phyloP scores from a whole-genome alignment of 2,797 vertebrate genomes.

The Sebastes vulpes region DNA sequence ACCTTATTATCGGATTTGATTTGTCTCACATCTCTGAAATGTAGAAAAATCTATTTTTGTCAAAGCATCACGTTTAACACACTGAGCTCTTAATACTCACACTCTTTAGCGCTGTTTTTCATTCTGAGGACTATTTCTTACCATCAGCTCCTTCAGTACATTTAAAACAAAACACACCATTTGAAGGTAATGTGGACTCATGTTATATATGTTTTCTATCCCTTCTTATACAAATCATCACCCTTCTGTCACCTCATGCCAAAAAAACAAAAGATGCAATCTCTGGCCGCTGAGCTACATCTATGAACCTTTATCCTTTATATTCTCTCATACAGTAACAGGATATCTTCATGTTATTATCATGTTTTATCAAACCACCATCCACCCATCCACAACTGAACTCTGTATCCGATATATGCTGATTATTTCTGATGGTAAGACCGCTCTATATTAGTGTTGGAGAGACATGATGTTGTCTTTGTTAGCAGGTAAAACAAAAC shows the following conservation, averaged over 20 bases:
- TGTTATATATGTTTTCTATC: background rate
- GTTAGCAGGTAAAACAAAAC: background rate
- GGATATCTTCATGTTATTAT: background rate
- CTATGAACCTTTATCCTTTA: background rate
- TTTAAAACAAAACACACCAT: background rate
- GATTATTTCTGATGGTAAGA: background rate
- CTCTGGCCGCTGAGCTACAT: background rate
- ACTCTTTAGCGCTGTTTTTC: conserved; percentile 9
- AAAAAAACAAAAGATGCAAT: conserved; percentile 1
- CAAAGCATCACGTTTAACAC: conserved; percentile 33
- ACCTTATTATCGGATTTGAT: conserved; percentile 61
- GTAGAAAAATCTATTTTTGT: conserved; percentile 12
- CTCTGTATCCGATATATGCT: background rate
- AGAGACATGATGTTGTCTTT: background rate
- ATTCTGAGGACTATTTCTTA: background rate
- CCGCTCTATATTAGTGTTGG: background rate
- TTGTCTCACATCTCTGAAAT: conserved; percentile 28
- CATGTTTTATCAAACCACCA: background rate
- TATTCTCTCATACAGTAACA: background rate
- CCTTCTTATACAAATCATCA: conserved; percentile 1
- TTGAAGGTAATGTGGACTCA: background rate
- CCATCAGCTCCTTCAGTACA: background rate
- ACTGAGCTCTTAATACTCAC: conserved; percentile 17
- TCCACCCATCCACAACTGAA: background rate
- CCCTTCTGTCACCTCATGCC: background rate